A percentile compares a stretch with the other conserved stretches of the same genome.
Evolutionary conservation across 2,888 invertebrate species (phyloP).

Genomic region (Pemphredon lugubris): DNA sequence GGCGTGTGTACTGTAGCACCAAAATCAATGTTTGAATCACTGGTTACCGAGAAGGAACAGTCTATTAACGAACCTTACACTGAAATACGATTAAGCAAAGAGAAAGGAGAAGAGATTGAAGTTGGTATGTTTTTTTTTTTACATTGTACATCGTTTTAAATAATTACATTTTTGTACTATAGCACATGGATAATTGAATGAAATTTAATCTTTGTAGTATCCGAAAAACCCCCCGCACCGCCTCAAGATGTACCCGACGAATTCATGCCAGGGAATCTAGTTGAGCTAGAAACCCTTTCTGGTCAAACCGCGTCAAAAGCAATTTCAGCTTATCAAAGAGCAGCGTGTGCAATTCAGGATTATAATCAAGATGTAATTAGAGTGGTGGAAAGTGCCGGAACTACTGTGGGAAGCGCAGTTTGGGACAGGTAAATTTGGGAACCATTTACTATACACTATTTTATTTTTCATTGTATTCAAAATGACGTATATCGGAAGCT

Average conservation of each 20-base stretch:
- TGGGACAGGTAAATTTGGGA: constrained; percentile 72
- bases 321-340: constrained; percentile 86
- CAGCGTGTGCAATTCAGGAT: constrained; percentile 83
- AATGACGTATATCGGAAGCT: too few species aligned
- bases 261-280: constrained; percentile 79
- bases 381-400: constrained; percentile 68
- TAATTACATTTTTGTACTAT: background rate
- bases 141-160: background rate
- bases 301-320: constrained; percentile 84
- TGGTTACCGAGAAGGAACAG: constrained; percentile 70
- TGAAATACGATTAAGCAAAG: constrained; percentile 81
- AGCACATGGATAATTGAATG: background rate
- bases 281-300: constrained; percentile 84
- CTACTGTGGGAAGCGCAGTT: constrained; percentile 58
- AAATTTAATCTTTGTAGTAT: constrained; percentile 60
- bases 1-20: constrained; percentile 73
- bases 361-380: constrained; percentile 80
- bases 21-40: constrained; percentile 76
- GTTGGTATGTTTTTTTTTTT: constrained; percentile 73
- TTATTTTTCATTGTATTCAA: constrained; percentile 2
- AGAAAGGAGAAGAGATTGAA: constrained; percentile 76
- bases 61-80: constrained; percentile 75
- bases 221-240: constrained; percentile 69
- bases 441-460: constrained; percentile 8
- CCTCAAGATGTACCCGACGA: constrained; percentile 61